Evolutionary conservation across 2,113 vertebrate genomes (phyloP), one percentile per base, ranked within the genome.

Genomic region (Verasper variegatus): DNA sequence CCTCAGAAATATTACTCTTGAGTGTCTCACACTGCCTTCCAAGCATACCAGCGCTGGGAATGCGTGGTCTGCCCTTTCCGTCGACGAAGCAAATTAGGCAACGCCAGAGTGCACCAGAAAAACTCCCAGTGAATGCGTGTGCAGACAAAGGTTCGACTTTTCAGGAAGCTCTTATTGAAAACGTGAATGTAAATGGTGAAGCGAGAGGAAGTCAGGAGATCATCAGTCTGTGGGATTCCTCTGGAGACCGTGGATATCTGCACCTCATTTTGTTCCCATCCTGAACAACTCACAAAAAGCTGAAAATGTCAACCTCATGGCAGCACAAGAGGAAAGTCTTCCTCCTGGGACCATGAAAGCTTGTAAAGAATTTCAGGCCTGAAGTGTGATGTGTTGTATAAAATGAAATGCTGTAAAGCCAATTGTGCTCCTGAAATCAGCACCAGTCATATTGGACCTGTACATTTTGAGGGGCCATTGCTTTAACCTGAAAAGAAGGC

Each of bases 11-110:
- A 84, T 86, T 76, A 59, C 37, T 52, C 57, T 56, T 72, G 79
- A 88, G 91, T 88, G 74, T 51, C 68, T 81, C 63, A 45, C 65
- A 0, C 55, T 58, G 68, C 27, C 80, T 82, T 71, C 72, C 73
- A 75, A 58, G 45, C 76, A 87, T 83, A 17, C 87, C 83, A 68
- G 0, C 18, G 56, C 70, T 55, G 21, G 17, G 71, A 80, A 78
- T 42, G 55, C 68, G 37, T 27, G 26, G 37, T 80, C 3, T 61
- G 21, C 12, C 20, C 47, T 75, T 85, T 67, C 10, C 9, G 6
- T 20, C 62, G 51, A 3, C 35, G 1, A 69, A 71, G 63, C 49
- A 80, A 83, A 71, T 67, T 37, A 52, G 26, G 47, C 47, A 68
- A 82, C 17, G 21, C 21, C 5, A n/a, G 13, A 70, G 76, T 63